These are phyloP conservation scores for Panthera leo DNA, from an alignment of 2,113 vertebrate species.

Conservation along the genomic window DNA sequence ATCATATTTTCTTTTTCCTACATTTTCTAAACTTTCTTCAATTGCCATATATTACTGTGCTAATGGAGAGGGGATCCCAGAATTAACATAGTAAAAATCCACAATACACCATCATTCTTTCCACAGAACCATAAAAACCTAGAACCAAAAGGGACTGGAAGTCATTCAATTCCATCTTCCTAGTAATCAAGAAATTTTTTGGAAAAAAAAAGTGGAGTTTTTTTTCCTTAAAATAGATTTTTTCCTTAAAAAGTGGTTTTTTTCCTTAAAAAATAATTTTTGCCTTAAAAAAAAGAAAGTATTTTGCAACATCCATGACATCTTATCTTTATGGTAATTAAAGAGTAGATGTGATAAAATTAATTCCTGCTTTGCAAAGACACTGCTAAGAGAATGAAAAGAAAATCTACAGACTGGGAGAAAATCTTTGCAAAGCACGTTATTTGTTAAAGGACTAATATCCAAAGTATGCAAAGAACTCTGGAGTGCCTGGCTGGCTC, in stretches of 20 bases:
- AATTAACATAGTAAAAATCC: background rate
- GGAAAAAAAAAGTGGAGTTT: background rate
- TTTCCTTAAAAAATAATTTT: background rate
- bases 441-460: background rate
- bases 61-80: background rate
- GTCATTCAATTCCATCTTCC: background rate
- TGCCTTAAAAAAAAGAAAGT: background rate
- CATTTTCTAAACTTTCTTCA: background rate
- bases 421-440: background rate
- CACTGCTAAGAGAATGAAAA: background rate
- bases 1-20: background rate
- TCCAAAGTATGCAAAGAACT: slow-evolving; percentile 17
- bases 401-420: background rate
- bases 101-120: background rate
- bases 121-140: background rate
- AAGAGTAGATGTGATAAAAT: background rate
- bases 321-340: slow-evolving; percentile 25
- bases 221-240: background rate
- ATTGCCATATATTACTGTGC: background rate
- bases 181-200: background rate
- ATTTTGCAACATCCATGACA: background rate
- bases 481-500: background rate
- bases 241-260: background rate
- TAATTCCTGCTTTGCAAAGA: background rate
- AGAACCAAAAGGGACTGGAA: background rate